These are phyloP conservation scores for Alosa sapidissima DNA, from an alignment of 2,797 vertebrate species.

Conservation along the genomic window DNA sequence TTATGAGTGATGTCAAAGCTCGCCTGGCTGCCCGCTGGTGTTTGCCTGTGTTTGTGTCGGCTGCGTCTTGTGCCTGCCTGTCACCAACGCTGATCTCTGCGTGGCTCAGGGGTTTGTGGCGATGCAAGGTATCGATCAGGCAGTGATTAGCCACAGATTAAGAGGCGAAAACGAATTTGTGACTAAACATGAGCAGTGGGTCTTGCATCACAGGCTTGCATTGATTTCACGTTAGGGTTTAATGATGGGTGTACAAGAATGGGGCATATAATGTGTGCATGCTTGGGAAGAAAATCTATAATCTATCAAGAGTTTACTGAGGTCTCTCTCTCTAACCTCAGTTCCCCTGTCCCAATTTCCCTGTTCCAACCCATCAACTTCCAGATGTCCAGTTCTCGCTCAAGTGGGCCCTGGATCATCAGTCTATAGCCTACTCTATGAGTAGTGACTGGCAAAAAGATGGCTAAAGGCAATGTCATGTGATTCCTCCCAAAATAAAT, in stretches of 20 bases:
- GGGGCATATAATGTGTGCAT: conserved; percentile 12
- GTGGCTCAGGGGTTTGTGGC: conserved; percentile 39
- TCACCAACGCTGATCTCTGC: conserved; percentile 19
- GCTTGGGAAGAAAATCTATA: neutral
- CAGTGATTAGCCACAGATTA: conserved; percentile 52
- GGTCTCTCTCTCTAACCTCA: neutral
- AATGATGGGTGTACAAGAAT: conserved; percentile 24
- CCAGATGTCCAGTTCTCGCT: neutral
- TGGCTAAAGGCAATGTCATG: neutral
- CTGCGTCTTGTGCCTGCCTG: conserved; percentile 1
- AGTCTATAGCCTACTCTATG: neutral
- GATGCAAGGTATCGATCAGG: conserved; percentile 45
- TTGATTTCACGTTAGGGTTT: conserved; percentile 44
- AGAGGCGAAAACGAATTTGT: conserved; percentile 38
- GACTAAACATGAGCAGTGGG: conserved; percentile 40
- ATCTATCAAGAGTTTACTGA: conserved; percentile 1
- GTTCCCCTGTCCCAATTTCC: neutral
- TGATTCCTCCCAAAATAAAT: neutral
- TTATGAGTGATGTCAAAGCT: conserved; percentile 37
- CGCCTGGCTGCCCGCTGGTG: neutral
- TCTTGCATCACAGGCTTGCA: conserved; percentile 40
- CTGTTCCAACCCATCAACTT: neutral
- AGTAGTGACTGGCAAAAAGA: neutral
- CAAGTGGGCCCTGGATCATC: neutral
- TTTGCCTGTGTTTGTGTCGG: neutral